Conservation (phyloP, 1,140 invertebrate genomes). For the Megalonaias nervosa region DNA sequence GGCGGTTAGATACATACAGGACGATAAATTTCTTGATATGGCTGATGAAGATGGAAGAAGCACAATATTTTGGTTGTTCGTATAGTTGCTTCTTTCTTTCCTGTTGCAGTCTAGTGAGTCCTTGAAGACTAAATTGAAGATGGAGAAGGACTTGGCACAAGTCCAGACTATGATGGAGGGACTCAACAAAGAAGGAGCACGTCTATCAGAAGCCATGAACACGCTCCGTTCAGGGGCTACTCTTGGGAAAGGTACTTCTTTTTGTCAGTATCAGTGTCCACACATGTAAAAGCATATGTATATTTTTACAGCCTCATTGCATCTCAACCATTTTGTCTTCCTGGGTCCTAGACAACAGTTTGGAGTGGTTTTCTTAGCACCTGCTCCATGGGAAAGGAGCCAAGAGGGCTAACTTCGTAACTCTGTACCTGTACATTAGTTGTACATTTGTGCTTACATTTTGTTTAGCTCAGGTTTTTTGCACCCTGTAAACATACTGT, state of each 20-base stretch:
- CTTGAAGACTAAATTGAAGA: slow-evolving; percentile 65
- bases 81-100: not conserved
- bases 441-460: not conserved
- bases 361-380: not conserved
- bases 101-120: slow-evolving; percentile 65
- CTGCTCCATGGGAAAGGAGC: too few species aligned
- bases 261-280: slow-evolving; percentile 16
- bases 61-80: not conserved
- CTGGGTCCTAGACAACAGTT: too few species aligned
- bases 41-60: slow-evolving; percentile 2
- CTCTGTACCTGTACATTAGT: not conserved
- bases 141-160: slow-evolving; percentile 85
- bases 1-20: too few species aligned
- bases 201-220: slow-evolving; percentile 85
- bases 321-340: too few species aligned
- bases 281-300: not conserved
- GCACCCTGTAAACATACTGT: not conserved
- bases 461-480: not conserved
- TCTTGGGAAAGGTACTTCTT: slow-evolving; percentile 59
- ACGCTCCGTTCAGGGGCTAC: slow-evolving; percentile 80
- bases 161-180: slow-evolving; percentile 89
- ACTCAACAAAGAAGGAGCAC: slow-evolving; percentile 85
- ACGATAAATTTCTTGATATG: not conserved
- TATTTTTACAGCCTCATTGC: not conserved
- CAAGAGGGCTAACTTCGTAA: not conserved